Base-by-base conservation (phyloP, 2,113 vertebrate species). In the Melanerpes aurifrons region DNA sequence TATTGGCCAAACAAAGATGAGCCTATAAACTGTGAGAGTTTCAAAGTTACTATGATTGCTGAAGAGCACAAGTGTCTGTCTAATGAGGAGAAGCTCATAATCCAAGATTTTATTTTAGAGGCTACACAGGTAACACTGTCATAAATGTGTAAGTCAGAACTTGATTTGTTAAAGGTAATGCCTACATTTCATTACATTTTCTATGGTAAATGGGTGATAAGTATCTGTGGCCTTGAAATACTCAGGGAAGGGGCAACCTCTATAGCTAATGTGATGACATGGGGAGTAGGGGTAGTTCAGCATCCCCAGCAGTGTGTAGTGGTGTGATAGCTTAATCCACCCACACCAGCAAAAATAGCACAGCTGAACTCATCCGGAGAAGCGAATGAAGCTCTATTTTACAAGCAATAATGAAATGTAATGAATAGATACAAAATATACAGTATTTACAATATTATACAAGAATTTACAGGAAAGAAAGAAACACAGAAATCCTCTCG, bases 1-100 rank as follows among this genome's bases (percentile, higher is more conserved):
- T 98, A 98, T 92, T 99, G 99, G 99, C 99, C 99, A 57, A 96
- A 95, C 82, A 98, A 98, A 97, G 98, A 98, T 29, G 98, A 99
- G 62, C 98, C 98, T 86, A 98, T 99, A 96, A 98, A 96, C 91
- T 99, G 97, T 54, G 98, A 98, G 73, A 98, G 71, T 67, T 99
- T 99, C 96, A 99, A 98, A 31, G 98, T 99, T 61, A 98, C 98
- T n/a, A 98, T 98, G 95, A 98, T 97, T 95, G 97, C 98, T 40
- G 98, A 99, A 96, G 98, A 98, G 20, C 97, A 98, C 67, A 93
- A 99, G 75, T 99, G 99, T 96, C 96, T 99, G 72, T 97, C 98
- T 76, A 99, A 98, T 0, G 99, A 99, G 96, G 99, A 99, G 95
- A 98, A 98, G 86, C 96, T 99, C 79, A 97, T 98, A 82, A 98